Evolutionary conservation across 2,797 vertebrate species (phyloP).

Genomic region (Gymnothorax javanicus): DNA sequence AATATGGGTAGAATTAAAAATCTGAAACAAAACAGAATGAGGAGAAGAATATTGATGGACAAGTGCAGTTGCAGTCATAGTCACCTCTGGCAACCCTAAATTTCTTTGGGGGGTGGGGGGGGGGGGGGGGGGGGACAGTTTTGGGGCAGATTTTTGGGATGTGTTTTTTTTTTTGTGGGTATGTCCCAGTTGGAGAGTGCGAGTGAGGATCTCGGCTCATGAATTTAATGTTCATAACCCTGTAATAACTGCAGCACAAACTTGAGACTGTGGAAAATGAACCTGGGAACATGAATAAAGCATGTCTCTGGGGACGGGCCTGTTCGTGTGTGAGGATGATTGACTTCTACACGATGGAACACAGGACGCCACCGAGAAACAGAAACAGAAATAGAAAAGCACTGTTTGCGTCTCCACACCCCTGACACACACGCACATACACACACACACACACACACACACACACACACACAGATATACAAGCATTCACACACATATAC

Average conservation of each 20-base stretch:
- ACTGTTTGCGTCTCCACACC: background rate
- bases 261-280: conserved; percentile 71
- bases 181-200: conserved; percentile 61
- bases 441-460: background rate
- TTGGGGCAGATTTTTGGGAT: conserved; percentile 53
- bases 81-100: background rate
- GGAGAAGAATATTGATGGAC: too few relatives aligned
- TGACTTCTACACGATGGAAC: conserved; percentile 75
- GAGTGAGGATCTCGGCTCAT: conserved; percentile 56
- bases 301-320: conserved; percentile 67
- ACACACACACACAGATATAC: background rate
- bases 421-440: background rate
- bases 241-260: conserved; percentile 76
- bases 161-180: conserved; percentile 18
- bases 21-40: too few relatives aligned
- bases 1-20: too few relatives aligned
- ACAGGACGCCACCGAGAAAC: conserved; percentile 68
- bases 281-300: conserved; percentile 79
- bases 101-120: conserved; percentile 45
- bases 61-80: background rate
- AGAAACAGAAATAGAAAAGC: conserved; percentile 47
- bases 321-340: conserved; percentile 76
- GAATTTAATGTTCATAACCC: conserved; percentile 77
- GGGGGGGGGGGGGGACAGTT: background rate
- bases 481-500: background rate